A percentile compares a stretch with the other conserved stretches of the same genome.
These are phyloP conservation scores for Tenthredo notha DNA, from an alignment of 2,888 invertebrate species.

Conservation along the genomic window DNA sequence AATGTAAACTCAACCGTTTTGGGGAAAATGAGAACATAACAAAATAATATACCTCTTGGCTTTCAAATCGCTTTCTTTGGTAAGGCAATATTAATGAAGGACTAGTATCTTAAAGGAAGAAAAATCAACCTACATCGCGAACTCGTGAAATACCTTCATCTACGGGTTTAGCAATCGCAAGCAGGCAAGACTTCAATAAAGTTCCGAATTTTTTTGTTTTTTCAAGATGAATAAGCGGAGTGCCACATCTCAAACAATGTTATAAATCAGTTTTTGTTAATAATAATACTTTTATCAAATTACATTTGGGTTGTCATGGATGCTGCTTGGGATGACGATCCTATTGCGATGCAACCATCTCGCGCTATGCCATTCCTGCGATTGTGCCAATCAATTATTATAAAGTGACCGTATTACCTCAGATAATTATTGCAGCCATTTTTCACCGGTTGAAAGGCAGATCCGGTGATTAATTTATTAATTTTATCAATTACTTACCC, in stretches of 20 bases:
- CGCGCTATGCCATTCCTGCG: not conserved
- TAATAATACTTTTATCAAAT: not conserved
- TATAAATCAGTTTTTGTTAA: not conserved
- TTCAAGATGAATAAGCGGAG: not conserved
- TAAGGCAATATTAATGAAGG: not conserved
- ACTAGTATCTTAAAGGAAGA: not conserved
- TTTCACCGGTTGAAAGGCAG: not conserved
- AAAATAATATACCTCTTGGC: too few relatives aligned
- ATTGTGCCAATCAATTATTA: not conserved
- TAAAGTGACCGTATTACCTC: not conserved
- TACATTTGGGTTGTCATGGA: conserved; percentile 1
- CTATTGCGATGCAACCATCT: not conserved
- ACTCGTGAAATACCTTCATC: not conserved
- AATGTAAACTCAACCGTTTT: too few relatives aligned
- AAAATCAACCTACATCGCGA: not conserved
- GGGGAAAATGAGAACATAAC: too few relatives aligned
- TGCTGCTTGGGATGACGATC: not conserved
- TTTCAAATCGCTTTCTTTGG: too few relatives aligned
- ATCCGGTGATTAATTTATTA: not conserved
- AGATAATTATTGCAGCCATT: not conserved
- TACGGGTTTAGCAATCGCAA: not conserved
- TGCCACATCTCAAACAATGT: not conserved
- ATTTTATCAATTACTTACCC: conserved; percentile 77
- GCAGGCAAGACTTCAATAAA: not conserved
- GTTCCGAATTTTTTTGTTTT: not conserved